phyloP scores from a whole-genome alignment of 2,797 vertebrate species.

The Paratrypauchen microcephalus region DNA sequence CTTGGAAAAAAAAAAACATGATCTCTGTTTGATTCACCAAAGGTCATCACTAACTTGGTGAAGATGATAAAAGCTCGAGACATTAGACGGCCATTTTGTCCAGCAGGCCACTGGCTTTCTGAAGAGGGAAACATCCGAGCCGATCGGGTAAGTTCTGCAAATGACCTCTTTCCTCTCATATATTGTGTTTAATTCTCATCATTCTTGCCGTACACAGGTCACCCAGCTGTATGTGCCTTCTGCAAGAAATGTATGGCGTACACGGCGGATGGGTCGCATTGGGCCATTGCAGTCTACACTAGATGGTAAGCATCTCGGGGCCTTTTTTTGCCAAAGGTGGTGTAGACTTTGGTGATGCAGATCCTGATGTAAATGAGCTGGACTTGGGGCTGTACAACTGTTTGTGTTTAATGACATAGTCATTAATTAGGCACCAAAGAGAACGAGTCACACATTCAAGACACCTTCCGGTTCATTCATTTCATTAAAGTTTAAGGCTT shows the following conservation, averaged over 20 bases:
- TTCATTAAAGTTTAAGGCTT: not conserved
- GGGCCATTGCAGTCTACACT: constrained; percentile 94
- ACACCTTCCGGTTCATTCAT: not conserved
- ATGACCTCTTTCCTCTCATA: constrained; percentile 6
- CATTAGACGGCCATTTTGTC: constrained; percentile 93
- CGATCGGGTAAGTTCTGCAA: constrained; percentile 83
- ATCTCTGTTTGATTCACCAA: constrained; percentile 24
- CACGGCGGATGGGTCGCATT: constrained; percentile 94
- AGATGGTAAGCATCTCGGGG: constrained; percentile 79
- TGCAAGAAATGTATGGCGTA: constrained; percentile 91
- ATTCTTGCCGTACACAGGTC: constrained; percentile 74
- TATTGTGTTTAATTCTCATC: not conserved
- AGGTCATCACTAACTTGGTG: constrained; percentile 98
- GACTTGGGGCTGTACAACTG: not conserved
- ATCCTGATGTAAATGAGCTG: not conserved
- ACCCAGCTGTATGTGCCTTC: constrained; percentile 96
- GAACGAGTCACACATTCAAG: not conserved
- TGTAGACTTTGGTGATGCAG: not conserved
- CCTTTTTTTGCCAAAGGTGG: not conserved
- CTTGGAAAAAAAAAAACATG: not conserved
- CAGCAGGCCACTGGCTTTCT: constrained; percentile 93
- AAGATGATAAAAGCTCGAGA: constrained; percentile 98
- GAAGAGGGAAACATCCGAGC: constrained; percentile 96
- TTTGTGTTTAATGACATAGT: not conserved
- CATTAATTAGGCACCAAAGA: not conserved